Evolutionary conservation across 2,113 vertebrate species (phyloP), one percentile per base, ranked within the genome.

Genomic region (Entomyzon cyanotis): DNA sequence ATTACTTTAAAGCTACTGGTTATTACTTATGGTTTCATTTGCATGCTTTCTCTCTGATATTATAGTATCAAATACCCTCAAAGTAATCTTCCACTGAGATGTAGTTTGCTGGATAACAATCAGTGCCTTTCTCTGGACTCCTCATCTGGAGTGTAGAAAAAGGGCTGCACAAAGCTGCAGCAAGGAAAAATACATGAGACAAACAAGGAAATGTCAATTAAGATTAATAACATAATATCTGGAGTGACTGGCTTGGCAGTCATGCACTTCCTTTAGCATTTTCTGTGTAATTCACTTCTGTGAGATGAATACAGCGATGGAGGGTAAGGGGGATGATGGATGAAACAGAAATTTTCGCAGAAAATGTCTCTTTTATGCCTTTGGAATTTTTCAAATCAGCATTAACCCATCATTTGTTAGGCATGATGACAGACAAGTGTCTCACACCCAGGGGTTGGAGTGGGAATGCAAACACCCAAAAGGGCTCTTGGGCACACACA

Each of bases 131-230:
- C 56, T 74, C 78, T 87, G 50, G 44, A 13, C 25, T 95, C 63
- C 55, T 50, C 52, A 77, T 47, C 42, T 75, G 75, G 37, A 96
- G 85, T 55, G 63, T 19, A 86, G 67, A 74, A 80, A 85, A 91
- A 68, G 23, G 21, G 15, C 65, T 85, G 13, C 2, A 11, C 18
- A 78, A 89, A 91, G 24, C 46, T 91, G 55, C 67, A 83, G 70
- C 1, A 8, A 17, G 9, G 59, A 46, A 79, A 89, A 95, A 77
- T 39, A 67, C 13, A 7, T 58, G 77, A 94, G 71, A 55, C 67
- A 95, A 95, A 95, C 75, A 93, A 90, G 90, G 90, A 95, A 95
- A 96, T 0, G n/a, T 64, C 91, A 95, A 77, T 94, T 85, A 93
- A 95, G 89, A 95, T 95, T 55, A 70, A 70, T 68, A 84, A 91